These are phyloP conservation scores for Harpagifer antarcticus DNA, from an alignment of 2,797 vertebrate genomes.

Conservation along the genomic window DNA sequence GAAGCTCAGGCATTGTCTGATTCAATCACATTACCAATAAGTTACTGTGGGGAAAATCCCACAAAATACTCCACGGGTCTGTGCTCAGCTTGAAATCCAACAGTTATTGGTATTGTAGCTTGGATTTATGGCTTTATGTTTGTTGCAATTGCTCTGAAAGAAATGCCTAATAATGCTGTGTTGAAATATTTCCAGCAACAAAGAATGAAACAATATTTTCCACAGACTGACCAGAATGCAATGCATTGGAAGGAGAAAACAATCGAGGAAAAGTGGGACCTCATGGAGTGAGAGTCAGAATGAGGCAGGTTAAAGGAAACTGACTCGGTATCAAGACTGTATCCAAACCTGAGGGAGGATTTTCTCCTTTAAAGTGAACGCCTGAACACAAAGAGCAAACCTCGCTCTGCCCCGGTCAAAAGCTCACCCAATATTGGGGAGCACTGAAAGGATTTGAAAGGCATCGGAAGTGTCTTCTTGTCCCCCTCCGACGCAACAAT, in stretches of 20 bases:
- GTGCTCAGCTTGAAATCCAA: conserved; percentile 14
- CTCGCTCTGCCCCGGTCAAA: conserved; percentile 49
- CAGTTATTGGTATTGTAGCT: neutral
- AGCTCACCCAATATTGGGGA: conserved; percentile 56
- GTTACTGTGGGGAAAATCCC: conserved; percentile 30
- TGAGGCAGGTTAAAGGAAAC: conserved; percentile 2
- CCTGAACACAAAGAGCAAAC: conserved; percentile 57
- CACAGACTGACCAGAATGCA: conserved; percentile 18
- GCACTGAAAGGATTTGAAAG: conserved; percentile 71
- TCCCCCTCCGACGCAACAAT: conserved; percentile 72
- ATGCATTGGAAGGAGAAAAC: neutral
- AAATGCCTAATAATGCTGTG: neutral
- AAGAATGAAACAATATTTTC: conserved; percentile 2
- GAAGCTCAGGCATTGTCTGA: conserved; percentile 41
- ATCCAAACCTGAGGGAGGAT: conserved; percentile 34
- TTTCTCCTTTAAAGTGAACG: conserved; percentile 34
- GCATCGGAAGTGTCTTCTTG: conserved; percentile 79
- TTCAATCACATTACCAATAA: conserved; percentile 31
- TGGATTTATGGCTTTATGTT: conserved; percentile 4
- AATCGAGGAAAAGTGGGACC: neutral
- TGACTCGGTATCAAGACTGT: conserved; percentile 6
- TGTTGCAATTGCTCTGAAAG: neutral
- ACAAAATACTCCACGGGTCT: conserved; percentile 4
- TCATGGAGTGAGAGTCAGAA: conserved; percentile 16
- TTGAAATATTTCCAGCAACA: conserved; percentile 1